Base-by-base conservation (phyloP, 2,888 invertebrate genomes). In the Charanyca ferruginea region DNA sequence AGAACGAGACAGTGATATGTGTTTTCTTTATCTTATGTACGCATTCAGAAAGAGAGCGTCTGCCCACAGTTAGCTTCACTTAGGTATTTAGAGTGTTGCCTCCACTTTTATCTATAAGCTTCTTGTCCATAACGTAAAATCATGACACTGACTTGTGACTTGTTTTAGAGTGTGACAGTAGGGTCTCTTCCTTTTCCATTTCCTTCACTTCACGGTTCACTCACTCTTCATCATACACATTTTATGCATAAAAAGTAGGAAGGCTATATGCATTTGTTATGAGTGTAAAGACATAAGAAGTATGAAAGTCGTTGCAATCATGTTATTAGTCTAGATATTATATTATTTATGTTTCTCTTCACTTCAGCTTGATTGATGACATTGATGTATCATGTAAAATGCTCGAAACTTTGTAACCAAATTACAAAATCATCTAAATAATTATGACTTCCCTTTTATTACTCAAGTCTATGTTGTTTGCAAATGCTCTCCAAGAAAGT, bases 401-500 rank as follows among this genome's bases (percentile, higher is more conserved):
- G 7, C 22, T 58, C 0, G 16, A 20, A 6, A 18, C 22, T 67
- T 22, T n/a, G 2, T 18, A 9, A 38, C 60, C 22, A 32, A 13
- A 45, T 42, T 28, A 23, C 38, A 45, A 53, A 66, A 45, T 32
- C 47, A 16, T 32, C 7, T 18, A 11, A 8, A 66, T 8, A 8
- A 66, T 8, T 60, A 94, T 94, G 94, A 89, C 92, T 78, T 93
- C 94, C 11, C 85, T 94, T 66, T 76, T 95, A 63, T 79, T 94
- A 76, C 77, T 94, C 41, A 94, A 94, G 68, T 94, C 94, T 22
- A 91, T 95, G 90, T 78, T 95, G 70, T 89, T 92, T 75, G 91
- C 93, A 61, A 93, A 90, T 71, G 90, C 90, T 57, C 77, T 92
- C 68, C 87, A 93, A 64, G 91, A 90, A 71, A 87, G 84, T 44